phyloP scores from a whole-genome alignment of 2,797 vertebrate genomes.

The Cossypha polioptera region DNA sequence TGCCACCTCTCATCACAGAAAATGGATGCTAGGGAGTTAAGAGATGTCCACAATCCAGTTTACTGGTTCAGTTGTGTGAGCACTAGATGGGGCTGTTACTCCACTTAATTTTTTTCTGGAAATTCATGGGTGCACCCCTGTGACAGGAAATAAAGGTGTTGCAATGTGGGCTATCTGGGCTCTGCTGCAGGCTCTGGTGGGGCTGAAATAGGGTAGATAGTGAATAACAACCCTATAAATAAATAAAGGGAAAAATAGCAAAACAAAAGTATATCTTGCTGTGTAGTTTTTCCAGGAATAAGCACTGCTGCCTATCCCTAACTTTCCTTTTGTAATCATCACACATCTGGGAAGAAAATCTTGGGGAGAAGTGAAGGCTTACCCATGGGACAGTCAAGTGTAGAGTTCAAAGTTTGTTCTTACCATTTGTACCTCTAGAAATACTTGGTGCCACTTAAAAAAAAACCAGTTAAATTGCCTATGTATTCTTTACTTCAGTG shows the following conservation, averaged over 20 bases:
- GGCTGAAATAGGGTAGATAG: background rate
- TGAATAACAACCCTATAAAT: background rate
- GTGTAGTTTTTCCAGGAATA: background rate
- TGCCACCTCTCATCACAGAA: background rate
- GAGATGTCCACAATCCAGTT: background rate
- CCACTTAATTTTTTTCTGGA: background rate
- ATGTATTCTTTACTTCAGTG: background rate
- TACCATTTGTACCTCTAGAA: background rate
- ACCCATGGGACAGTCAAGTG: background rate
- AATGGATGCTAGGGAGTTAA: background rate
- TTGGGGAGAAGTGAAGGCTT: background rate
- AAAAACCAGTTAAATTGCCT: background rate
- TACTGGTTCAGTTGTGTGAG: background rate
- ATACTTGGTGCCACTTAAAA: background rate
- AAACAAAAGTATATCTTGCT: background rate
- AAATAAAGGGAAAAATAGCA: background rate
- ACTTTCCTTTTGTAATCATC: fast-evolving
- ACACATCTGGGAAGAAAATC: background rate
- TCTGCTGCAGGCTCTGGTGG: background rate
- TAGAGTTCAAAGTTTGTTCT: background rate
- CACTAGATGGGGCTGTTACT: slow-evolving; percentile 4
- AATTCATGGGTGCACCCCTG: fast-evolving
- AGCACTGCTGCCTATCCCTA: background rate
- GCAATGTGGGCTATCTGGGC: background rate
- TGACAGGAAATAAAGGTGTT: background rate